Base-by-base conservation (phyloP, 2,888 invertebrate genomes). In the Mechanitis messenoides region DNA sequence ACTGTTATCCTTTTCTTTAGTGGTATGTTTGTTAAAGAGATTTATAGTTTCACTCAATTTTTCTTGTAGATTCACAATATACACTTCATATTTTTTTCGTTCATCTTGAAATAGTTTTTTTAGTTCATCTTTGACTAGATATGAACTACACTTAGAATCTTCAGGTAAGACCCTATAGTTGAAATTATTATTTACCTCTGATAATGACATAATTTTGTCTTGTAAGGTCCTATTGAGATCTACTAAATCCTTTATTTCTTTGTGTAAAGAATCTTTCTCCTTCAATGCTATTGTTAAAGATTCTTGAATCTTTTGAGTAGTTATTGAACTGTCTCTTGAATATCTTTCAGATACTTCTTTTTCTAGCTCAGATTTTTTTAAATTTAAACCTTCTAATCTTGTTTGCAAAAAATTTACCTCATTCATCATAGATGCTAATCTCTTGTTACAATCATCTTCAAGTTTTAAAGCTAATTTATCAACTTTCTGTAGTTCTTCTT, bases 391-490 rank as follows among this genome's bases (percentile, higher is more conserved):
- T 60, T 93, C 92, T 61, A 93, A 78, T 70, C 88, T 90, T 11
- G 83, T 83, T 78, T 93, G 92, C 61, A 93, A 81, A 70, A 88
- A 90, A 56, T 87, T 87, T 61, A 92, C 91, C 73, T 94, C 93
- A 74, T 91, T 87, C 64, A 91, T 91, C 76, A 93, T 92, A 63
- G 89, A 87, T 71, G 92, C 91, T 31, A 95, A 90, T 68, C 92
- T 92, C 59, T 91, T 91, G 78, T 95, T 95, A 66, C 95, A 95
- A 74, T 95, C 94, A 46, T 93, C 92, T 85, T 96, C 95, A 11
- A 95, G 93, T 67, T 92, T 92, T 63, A 95, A 80, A 2, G 95
- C 95, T 67, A 95, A 91, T 68, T 92, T 91, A 77, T 95, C 95
- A 56, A 95, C 92, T 75, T 94, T 94, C 68, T 92, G 91, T 67